phyloP scores from a whole-genome alignment of 2,797 vertebrate genomes.

The Onychomys leucogaster region DNA sequence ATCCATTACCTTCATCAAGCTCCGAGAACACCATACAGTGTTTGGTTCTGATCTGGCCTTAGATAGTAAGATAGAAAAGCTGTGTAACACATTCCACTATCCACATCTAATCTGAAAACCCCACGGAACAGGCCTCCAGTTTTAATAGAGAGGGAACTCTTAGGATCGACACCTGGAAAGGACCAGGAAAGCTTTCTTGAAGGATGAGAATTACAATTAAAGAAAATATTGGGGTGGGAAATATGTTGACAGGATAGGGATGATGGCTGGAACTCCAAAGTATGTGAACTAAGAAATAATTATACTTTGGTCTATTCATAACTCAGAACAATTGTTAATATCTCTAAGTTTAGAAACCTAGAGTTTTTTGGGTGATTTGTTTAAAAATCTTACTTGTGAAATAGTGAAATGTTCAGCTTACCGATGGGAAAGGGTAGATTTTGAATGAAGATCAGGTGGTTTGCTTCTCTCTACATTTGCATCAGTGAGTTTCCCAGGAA shows the following conservation, averaged over 20 bases:
- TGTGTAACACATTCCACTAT: background rate
- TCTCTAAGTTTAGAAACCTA: background rate
- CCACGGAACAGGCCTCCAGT: background rate
- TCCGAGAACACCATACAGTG: background rate
- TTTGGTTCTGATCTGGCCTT: slow-evolving; percentile 12
- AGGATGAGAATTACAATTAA: no score
- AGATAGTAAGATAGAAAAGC: background rate
- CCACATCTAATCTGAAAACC: background rate
- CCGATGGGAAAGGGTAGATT: background rate
- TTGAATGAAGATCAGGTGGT: background rate
- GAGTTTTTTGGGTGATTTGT: background rate
- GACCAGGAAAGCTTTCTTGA: background rate
- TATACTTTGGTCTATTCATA: background rate
- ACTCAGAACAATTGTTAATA: background rate
- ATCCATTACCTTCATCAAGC: background rate
- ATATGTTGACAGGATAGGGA: background rate
- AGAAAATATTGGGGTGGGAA: background rate
- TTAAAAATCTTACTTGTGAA: background rate
- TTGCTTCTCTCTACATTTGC: background rate
- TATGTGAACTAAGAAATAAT: background rate
- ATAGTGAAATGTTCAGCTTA: background rate
- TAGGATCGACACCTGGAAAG: background rate
- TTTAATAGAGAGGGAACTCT: background rate
- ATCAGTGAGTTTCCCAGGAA: background rate
- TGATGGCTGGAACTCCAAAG: background rate